Percentiles rank a stretch among this genome's conserved stretches.
phyloP scores from a whole-genome alignment of 2,888 invertebrate genomes.

The Cistogaster globosa region DNA sequence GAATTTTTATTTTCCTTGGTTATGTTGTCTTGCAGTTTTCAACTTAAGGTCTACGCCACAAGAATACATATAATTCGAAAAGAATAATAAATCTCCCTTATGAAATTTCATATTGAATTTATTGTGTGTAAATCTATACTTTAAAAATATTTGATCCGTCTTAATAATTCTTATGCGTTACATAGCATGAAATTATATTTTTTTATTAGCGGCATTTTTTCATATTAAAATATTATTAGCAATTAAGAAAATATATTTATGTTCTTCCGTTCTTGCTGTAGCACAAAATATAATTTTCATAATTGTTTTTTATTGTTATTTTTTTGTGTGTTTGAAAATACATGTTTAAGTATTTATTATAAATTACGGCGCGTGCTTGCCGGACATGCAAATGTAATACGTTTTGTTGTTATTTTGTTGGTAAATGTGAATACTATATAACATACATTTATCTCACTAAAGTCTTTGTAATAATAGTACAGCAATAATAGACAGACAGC shows the following conservation, averaged over 20 bases:
- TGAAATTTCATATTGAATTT: not conserved
- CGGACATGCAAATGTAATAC: conserved; percentile 65
- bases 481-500: conserved; percentile 32
- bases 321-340: conserved; percentile 22
- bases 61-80: no score
- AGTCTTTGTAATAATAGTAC: conserved; percentile 49
- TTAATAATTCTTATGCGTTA: not conserved
- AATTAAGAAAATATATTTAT: conserved; percentile 53
- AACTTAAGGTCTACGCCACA: no score
- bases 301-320: conserved; percentile 20
- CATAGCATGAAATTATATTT: not conserved
- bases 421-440: conserved; percentile 54
- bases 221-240: conserved; percentile 36
- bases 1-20: no score
- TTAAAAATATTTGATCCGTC: conserved; percentile 3
- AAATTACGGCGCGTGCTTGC: conserved; percentile 65
- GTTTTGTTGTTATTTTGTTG: conserved; percentile 30
- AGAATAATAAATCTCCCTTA: no score
- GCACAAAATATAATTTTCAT: conserved; percentile 48
- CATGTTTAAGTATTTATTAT: conserved; percentile 63
- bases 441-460: conserved; percentile 53
- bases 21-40: no score
- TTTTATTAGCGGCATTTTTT: not conserved
- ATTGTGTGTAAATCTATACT: conserved; percentile 10
- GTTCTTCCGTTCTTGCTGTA: conserved; percentile 42